Conservation (phyloP, 2,113 vertebrate species). For the Eulemur macaco region DNA sequence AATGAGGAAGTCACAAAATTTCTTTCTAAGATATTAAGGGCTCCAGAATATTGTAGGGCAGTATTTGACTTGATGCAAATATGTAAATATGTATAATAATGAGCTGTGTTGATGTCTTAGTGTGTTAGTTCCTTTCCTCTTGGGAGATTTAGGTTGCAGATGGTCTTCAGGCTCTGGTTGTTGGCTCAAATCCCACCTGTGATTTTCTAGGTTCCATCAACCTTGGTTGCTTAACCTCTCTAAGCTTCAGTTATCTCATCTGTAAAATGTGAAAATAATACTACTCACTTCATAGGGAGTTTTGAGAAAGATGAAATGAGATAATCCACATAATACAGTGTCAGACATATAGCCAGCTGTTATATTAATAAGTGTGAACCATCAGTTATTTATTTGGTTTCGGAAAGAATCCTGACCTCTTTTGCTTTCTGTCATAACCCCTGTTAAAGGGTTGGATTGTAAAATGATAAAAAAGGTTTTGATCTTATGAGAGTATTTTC, state of each 20-base stretch:
- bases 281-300: neutral
- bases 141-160: neutral
- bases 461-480: neutral
- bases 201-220: neutral
- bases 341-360: neutral
- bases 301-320: neutral
- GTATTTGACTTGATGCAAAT: neutral
- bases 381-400: neutral
- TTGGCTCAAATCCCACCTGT: neutral
- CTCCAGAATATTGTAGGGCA: neutral
- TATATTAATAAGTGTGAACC: neutral
- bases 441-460: neutral
- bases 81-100: neutral
- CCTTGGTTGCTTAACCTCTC: neutral
- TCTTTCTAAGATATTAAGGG: neutral
- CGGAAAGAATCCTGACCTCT: neutral
- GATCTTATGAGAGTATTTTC: neutral
- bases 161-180: neutral
- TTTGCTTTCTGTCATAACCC: neutral
- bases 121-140: neutral
- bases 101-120: neutral
- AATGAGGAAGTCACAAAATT: neutral
- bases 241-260: neutral
- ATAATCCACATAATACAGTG: neutral
- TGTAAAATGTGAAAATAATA: neutral